Evolutionary conservation across 2,797 vertebrate genomes (phyloP), one percentile per base, ranked within the genome.

Genomic region (Pampus argenteus): DNA sequence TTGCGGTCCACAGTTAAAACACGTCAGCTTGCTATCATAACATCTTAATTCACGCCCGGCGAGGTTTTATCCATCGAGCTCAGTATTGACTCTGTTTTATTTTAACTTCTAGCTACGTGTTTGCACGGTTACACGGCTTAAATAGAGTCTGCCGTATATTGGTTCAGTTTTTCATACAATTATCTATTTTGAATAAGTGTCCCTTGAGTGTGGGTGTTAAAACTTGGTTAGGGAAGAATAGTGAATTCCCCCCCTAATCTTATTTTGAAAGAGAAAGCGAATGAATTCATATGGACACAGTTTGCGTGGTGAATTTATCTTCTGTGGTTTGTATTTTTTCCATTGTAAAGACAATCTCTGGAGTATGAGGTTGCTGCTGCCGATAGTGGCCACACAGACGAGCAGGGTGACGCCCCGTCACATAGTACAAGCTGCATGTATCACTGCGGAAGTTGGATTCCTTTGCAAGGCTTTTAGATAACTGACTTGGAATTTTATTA

Each of bases 371-470:
- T 26, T 76, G 60, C 62, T 70, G 85, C 72, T 74, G 70, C 58
- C 55, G 61, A 55, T 55, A 78, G 78, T 67, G 75, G 74, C 71
- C 74, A 66, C 78, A 82, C 82, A 74, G 81, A 83, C 85, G 42
- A 70, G 85, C 44, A 71, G 93, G 94, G 94, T 92, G 94, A 95
- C 94, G 94, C 95, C 95, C 95, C 94, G 92, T 89, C 90, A 87
- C 79, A 89, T 84, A 73, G 70, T 77, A 57, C 79, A 87, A 86
- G 79, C 82, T 86, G 80, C 88, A 78, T 71, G 84, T 82, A 87
- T 89, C 90, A 92, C 92, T 94, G 94, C 94, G 94, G 94, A 95
- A 95, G 94, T 94, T 85, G 79, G 85, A 91, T 91, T 89, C 87
- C 86, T 84, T 85, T 87, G 86, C 86, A 75, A 76, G 61, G 77